Conservation (phyloP, 2,888 invertebrate species). For the Eulithis testata region DNA sequence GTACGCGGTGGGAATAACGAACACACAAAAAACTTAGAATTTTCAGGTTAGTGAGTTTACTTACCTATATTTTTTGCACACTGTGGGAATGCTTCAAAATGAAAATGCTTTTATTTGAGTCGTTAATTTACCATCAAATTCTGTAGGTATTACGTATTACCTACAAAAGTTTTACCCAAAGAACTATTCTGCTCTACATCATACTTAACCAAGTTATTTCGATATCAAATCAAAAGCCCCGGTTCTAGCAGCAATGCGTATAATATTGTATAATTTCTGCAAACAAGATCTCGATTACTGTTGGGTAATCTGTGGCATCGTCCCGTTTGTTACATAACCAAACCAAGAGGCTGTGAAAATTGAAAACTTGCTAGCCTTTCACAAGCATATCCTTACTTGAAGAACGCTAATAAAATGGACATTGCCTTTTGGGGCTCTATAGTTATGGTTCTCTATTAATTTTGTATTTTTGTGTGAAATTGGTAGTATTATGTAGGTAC, state of each 20-base stretch:
- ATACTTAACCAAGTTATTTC: background rate
- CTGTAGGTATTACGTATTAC: too few relatives aligned
- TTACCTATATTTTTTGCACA: too few relatives aligned
- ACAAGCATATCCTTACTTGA: slow-evolving; percentile 29
- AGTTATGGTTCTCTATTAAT: too few relatives aligned
- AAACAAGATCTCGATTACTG: slow-evolving; percentile 35
- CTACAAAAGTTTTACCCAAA: too few relatives aligned
- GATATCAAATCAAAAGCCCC: slow-evolving; percentile 13
- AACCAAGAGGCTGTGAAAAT: slow-evolving; percentile 39
- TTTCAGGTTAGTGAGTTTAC: too few relatives aligned
- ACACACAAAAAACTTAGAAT: too few relatives aligned
- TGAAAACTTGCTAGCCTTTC: slow-evolving; percentile 42
- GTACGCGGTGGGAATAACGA: too few relatives aligned
- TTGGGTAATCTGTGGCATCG: slow-evolving; percentile 25
- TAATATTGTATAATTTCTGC: slow-evolving; percentile 24
- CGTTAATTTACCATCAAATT: too few relatives aligned
- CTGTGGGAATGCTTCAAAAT: too few relatives aligned
- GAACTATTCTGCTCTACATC: background rate
- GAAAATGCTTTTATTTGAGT: too few relatives aligned
- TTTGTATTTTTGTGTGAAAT: background rate
- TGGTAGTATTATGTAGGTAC: background rate
- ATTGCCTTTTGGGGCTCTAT: background rate
- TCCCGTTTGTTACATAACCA: slow-evolving; percentile 34
- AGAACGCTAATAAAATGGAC: slow-evolving; percentile 16
- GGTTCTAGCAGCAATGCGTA: slow-evolving; percentile 14